Evolutionary conservation across 2,797 vertebrate species (phyloP).

Genomic region (Rhinogobio ventralis): DNA sequence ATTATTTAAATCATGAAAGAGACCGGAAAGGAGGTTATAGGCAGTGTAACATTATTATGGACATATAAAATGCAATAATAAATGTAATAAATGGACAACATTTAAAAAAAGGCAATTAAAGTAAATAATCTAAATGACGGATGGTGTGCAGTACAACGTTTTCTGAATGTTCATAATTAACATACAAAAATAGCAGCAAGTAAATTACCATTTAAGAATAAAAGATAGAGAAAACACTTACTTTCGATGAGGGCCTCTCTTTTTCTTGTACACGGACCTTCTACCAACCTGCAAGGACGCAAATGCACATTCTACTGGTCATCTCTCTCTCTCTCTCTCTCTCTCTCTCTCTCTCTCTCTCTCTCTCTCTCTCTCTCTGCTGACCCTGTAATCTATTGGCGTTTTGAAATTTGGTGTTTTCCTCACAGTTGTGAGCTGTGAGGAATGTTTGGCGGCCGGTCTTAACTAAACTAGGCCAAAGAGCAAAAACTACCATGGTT

Average conservation of each 20-base stretch:
- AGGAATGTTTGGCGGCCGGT: neutral
- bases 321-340: neutral
- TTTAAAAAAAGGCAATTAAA: neutral
- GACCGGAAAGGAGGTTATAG: neutral
- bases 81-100: neutral
- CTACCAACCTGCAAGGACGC: neutral
- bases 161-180: neutral
- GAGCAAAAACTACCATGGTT: neutral
- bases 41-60: neutral
- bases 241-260: neutral
- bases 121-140: neutral
- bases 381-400: neutral
- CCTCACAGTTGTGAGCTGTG: neutral
- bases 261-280: neutral
- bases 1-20: neutral
- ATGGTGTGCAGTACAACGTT: neutral
- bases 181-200: neutral
- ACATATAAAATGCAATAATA: neutral
- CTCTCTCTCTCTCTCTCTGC: neutral
- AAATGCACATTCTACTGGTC: slow-evolving; percentile 1
- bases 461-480: neutral
- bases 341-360: slow-evolving; percentile 12
- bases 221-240: slow-evolving; percentile 9
- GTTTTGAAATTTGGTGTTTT: neutral
- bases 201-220: neutral